Evolutionary conservation across 2,888 invertebrate species (phyloP), one percentile per base, ranked within the genome.

Genomic region (Patella caerulea): DNA sequence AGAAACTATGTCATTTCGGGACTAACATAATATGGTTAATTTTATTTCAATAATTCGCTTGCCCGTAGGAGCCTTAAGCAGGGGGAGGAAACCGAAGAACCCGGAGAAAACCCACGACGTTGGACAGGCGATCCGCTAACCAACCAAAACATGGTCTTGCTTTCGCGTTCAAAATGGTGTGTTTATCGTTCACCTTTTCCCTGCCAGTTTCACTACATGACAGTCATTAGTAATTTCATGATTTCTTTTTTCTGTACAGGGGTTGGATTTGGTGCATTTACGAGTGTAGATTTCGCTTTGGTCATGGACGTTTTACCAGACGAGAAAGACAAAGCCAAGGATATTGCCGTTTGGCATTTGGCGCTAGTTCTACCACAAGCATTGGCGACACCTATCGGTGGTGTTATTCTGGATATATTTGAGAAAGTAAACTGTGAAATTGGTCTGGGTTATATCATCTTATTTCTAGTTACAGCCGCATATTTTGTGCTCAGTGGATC

Each of bases 261-360:
- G 52, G 80, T 89, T 17, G 90, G 90, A 24, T 90, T 90, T 78
- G 91, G 91, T 2, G 86, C 89, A 11, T 91, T 86, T 79, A 89
- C 89, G 81, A 87, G 90, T 1, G 91, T 91, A 9, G 91, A 91
- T 80, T 91, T 91, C 79, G 91, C 91, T 54, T 82, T 91, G 65
- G 88, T 91, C 17, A 90, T 91, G 90, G 91, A 91, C 76, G 88
- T 91, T 7, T 83, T 91, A 55, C 89, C 90, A 12, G 86, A 88
- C 24, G 90, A 89, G 54, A 86, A 83, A 78, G 89, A 90, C 76
- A 90, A 88, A 77, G 91, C 90, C 71, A 90, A 90, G 78, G 90
- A 91, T 81, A 87, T 91, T 34, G 91, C 91, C 3, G 90, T 91
- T 14, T 91, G 91, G 91, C 90, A 91, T 72, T 90, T 90, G 84